Percentiles rank a stretch among this genome's conserved stretches.
These are phyloP conservation scores for Drosophila prostipennis DNA, from an alignment of 2,888 invertebrate species.

Conservation along the genomic window DNA sequence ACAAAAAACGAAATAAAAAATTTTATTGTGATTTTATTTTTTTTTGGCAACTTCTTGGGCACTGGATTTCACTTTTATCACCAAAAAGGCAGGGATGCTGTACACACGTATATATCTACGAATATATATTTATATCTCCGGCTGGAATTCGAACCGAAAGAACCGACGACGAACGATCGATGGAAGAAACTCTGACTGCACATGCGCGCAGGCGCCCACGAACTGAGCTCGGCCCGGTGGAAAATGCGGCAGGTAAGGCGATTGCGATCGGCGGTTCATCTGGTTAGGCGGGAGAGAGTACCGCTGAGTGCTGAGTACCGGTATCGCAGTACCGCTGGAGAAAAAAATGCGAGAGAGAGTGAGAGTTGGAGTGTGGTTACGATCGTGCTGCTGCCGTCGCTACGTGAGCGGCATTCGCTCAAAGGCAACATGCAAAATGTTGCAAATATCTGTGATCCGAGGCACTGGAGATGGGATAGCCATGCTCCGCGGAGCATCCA, in stretches of 20 bases:
- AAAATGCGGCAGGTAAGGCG: slow-evolving; percentile 71
- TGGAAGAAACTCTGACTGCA: slow-evolving; percentile 61
- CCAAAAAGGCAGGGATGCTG: slow-evolving; percentile 13
- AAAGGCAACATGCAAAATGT: slow-evolving; percentile 74
- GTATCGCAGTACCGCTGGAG: neutral
- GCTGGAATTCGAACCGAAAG: neutral
- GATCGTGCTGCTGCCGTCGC: slow-evolving; percentile 20
- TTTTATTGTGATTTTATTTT: slow-evolving; percentile 7
- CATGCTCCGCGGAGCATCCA: neutral
- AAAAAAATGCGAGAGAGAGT: slow-evolving; percentile 3
- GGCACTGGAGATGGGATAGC: neutral
- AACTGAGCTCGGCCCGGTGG: slow-evolving; percentile 66
- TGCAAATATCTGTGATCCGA: slow-evolving; percentile 67
- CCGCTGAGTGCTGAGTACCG: neutral
- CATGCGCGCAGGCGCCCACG: slow-evolving; percentile 79
- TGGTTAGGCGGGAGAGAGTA: slow-evolving; percentile 1
- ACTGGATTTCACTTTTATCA: slow-evolving; percentile 35
- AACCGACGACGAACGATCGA: slow-evolving; percentile 5
- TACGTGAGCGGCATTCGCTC: slow-evolving; percentile 69
- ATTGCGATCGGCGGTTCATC: neutral
- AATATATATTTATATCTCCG: neutral
- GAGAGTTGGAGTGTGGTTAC: neutral
- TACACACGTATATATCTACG: slow-evolving; percentile 26
- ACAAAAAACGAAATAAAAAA: slow-evolving; percentile 40
- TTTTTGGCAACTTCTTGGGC: slow-evolving; percentile 11